Evolutionary conservation across 2,888 invertebrate species (phyloP).

Genomic region (Siphlonurus alternatus): DNA sequence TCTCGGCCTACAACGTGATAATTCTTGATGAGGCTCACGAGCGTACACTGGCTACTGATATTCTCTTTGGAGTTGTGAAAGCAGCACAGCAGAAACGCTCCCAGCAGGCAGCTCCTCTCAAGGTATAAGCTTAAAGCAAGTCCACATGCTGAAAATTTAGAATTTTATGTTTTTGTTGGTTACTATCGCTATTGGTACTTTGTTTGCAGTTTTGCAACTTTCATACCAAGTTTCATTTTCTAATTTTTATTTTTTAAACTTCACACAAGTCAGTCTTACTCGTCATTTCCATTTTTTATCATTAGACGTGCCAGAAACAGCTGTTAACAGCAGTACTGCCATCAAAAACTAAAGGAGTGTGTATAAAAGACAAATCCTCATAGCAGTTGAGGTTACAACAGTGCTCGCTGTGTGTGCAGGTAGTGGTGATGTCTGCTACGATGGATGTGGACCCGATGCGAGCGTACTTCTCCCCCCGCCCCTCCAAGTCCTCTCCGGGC

Average conservation of each 20-base stretch:
- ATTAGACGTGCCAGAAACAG: no score
- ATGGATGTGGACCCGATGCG: slow-evolving; percentile 92
- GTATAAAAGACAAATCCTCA: no score
- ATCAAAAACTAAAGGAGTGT: background rate
- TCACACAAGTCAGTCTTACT: no score
- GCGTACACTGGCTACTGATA: slow-evolving; percentile 83
- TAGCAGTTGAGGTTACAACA: no score
- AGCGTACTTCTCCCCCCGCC: slow-evolving; percentile 49
- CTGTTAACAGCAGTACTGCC: background rate
- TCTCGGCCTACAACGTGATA: slow-evolving; percentile 62
- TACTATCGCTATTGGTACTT: no score
- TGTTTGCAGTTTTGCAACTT: no score
- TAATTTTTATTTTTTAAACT: no score
- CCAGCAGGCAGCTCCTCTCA: slow-evolving; percentile 41
- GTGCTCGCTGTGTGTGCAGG: slow-evolving; percentile 35
- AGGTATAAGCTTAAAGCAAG: slow-evolving; percentile 32
- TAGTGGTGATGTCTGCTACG: slow-evolving; percentile 87
- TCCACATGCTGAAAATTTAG: no score
- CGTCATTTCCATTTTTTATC: no score
- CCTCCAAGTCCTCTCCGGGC: background rate
- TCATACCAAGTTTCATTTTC: no score
- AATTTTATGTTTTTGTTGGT: no score
- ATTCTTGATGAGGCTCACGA: slow-evolving; percentile 94
- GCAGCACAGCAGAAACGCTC: slow-evolving; percentile 60
- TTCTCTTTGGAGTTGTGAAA: slow-evolving; percentile 84